Evolutionary conservation across 2,888 invertebrate genomes (phyloP), one percentile per base, ranked within the genome.

Genomic region (Pollenia labialis): DNA sequence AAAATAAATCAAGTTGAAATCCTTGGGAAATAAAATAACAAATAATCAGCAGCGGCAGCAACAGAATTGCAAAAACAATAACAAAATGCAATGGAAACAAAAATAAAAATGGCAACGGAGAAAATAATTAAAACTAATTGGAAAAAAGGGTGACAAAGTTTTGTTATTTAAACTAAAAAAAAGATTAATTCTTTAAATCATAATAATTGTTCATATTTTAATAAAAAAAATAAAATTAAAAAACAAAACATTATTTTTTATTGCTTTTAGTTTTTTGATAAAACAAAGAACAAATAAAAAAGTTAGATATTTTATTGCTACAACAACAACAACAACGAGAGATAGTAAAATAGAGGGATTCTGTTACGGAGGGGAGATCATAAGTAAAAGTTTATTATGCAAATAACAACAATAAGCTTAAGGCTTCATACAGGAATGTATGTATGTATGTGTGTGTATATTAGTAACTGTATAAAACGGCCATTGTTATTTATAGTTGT

Each of bases 1-100:
- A 77, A 79, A 82, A 50, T 64, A 82, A 79, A 52, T 80, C 62
- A 82, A 74, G 82, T 50, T 68, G 62, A 82, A 86, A 52, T 82
- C 82, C 77, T 46, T 62, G 44, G 14, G 12, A 64, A 69, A 56
- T 71, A 62, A 72, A 83, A 48, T 23, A 42, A 9, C 16, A 80
- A 32, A 56, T 52, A n/a, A 81, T 23, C n/a, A 18, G 6, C 16
- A 56, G 48, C 18, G 3, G 60, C 48, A 54, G 69, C 42, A 66
- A 11, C 7, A 44, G 10, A 69, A 54, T 46, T 11, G 11, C 42
- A 46, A 69, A 58, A 16, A 6, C 2, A 23, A 60, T 42, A 66
- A 23, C 8, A 52, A 18, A 68, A 72, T 44, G 16, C 23, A 72
- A 44, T 42, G 16, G 6, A 0, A 72, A 68, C 12, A 52, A 62